Evolutionary conservation across 2,797 vertebrate species (phyloP).

Genomic region (Pteropus rufus): DNA sequence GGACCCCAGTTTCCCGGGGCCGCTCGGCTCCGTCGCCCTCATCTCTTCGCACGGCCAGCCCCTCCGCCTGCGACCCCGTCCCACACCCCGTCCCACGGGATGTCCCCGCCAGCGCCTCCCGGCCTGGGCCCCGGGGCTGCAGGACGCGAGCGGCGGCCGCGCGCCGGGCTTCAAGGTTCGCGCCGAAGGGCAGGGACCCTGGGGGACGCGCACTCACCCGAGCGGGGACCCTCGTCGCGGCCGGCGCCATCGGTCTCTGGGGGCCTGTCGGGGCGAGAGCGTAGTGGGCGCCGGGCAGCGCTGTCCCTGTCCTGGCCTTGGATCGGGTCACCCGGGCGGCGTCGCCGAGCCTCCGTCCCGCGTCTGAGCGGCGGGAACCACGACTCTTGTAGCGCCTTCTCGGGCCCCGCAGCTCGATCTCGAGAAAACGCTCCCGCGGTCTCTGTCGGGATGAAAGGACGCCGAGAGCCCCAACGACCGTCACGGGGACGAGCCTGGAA

Average conservation of each 20-base stretch:
- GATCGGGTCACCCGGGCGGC: background rate
- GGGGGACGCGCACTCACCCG: background rate
- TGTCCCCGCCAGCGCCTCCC: too few relatives aligned
- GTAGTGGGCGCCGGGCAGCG: background rate
- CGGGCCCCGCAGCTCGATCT: too few relatives aligned
- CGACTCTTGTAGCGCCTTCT: background rate
- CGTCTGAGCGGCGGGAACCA: too few relatives aligned
- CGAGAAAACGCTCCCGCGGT: too few relatives aligned
- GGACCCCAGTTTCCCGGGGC: too few relatives aligned
- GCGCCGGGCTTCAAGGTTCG: background rate
- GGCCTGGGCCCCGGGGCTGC: background rate
- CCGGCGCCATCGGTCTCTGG: background rate
- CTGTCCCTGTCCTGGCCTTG: background rate
- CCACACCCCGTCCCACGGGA: too few relatives aligned
- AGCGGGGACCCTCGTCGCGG: background rate
- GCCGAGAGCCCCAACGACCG: too few relatives aligned
- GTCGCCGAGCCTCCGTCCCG: background rate
- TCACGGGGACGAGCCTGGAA: too few relatives aligned
- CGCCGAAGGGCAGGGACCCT: too few relatives aligned
- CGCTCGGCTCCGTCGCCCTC: accelerated
- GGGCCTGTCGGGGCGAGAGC: background rate
- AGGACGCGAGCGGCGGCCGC: background rate
- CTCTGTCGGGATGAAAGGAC: too few relatives aligned
- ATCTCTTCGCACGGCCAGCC: background rate
- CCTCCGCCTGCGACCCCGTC: background rate